Conservation (phyloP, 2,888 invertebrate genomes). For the Phyto melanocephala region DNA sequence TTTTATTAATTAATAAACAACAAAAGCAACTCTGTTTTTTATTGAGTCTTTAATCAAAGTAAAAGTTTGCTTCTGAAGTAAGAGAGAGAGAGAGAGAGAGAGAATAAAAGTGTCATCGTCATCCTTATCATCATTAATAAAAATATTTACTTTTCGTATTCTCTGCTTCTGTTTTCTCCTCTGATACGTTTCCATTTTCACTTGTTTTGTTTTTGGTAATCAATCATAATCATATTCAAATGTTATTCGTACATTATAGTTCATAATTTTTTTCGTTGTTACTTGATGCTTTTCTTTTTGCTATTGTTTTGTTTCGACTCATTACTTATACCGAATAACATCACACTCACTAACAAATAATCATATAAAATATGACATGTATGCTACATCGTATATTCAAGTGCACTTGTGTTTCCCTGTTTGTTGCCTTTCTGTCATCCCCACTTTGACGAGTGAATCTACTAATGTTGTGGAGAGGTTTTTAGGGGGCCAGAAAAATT, state of each 20-base stretch:
- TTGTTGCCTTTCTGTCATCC: neutral
- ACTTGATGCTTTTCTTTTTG: neutral
- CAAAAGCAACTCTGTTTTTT: neutral
- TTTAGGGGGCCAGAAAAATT: neutral
- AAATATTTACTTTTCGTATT: conserved; percentile 54
- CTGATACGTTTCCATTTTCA: conserved; percentile 1
- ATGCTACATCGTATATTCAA: neutral
- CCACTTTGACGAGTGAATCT: neutral
- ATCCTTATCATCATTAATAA: conserved; percentile 55
- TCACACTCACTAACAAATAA: neutral
- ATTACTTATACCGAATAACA: conserved; percentile 2
- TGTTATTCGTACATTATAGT: conserved; percentile 41
- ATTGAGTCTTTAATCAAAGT: conserved; percentile 37
- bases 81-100: neutral
- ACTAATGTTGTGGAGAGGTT: neutral
- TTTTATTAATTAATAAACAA: neutral
- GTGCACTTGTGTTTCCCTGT: conserved; percentile 16
- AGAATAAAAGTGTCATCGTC: conserved; percentile 19
- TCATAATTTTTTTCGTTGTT: neutral
- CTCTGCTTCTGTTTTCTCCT: neutral
- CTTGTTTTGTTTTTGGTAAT: conserved; percentile 36
- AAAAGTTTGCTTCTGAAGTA: neutral
- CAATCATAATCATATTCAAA: conserved; percentile 63
- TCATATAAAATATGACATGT: neutral
- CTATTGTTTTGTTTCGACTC: neutral